Evolutionary conservation across 2,797 vertebrate genomes (phyloP).

Genomic region (Thalassophryne amazonica): DNA sequence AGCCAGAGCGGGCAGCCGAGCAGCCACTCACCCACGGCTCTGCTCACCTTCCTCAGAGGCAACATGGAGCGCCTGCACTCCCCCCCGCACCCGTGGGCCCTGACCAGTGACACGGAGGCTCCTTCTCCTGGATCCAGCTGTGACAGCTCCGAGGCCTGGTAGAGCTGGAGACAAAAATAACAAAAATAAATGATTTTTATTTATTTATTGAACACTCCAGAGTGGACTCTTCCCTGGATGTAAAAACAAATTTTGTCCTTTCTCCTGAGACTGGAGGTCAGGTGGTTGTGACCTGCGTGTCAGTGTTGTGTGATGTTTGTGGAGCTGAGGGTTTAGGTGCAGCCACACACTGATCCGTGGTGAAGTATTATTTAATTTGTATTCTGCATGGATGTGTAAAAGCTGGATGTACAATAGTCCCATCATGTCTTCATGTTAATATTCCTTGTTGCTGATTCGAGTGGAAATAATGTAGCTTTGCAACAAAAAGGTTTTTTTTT

Average conservation of each 20-base stretch:
- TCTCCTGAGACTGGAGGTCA: conserved; percentile 9
- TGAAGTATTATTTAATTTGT: conserved; percentile 45
- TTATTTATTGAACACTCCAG: no score
- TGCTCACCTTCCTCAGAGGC: conserved; percentile 78
- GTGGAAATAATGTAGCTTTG: conserved; percentile 56
- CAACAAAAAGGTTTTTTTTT: conserved; percentile 49
- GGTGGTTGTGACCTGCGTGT: conserved; percentile 9
- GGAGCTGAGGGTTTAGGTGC: conserved; percentile 18
- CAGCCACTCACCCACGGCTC: conserved; percentile 62
- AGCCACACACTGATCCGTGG: conserved; percentile 22
- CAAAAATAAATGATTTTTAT: no score
- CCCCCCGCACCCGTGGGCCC: conserved; percentile 70
- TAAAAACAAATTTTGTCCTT: no score
- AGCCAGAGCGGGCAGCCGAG: conserved; percentile 84
- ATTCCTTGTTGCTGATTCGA: conserved; percentile 37
- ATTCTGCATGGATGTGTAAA: conserved; percentile 68
- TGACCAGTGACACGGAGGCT: conserved; percentile 78
- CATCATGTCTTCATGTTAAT: conserved; percentile 55
- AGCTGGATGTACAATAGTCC: conserved; percentile 52
- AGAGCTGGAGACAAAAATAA: conserved; percentile 30
- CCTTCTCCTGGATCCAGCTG: conserved; percentile 83
- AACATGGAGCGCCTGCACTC: conserved; percentile 78
- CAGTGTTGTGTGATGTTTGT: conserved; percentile 23
- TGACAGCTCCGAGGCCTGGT: conserved; percentile 79
- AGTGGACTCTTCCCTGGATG: no score